Evolutionary conservation across 2,797 vertebrate species (phyloP), one percentile per base, ranked within the genome.

Genomic region (Corythornis leucogaster): DNA sequence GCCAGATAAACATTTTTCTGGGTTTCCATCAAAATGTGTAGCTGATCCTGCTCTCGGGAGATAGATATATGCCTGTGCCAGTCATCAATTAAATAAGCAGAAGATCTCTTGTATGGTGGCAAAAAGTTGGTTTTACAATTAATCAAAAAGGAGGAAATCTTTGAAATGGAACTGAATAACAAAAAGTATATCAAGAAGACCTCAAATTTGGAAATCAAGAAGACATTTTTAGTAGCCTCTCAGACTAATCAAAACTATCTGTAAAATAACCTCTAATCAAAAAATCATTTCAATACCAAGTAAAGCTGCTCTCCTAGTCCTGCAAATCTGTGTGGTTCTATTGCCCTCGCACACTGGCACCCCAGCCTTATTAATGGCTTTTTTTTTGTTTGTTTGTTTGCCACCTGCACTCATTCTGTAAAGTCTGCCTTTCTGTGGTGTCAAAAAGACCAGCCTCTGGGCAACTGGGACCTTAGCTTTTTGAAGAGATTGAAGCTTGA

Each of bases 271-370:
- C 26, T 18, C 12, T 62, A 18, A 66, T 48, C 4, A 43, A 2
- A 74, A 68, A 21, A 8, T 28, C 64, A 12, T 17, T 48, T 20
- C 38, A 76, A 33, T 12, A 5, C 15, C 69, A n/a, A 40, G 5
- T 5, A 10, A 24, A 35, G 20, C 13, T n/a, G 3, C 42, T 33
- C 43, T 5, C 28, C 22, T 28, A 26, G 10, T 30, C 40, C 59
- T 75, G 46, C 30, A 71, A 5, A 8, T 11, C 14, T 40, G 3
- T 0, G 1, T 58, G 54, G 6, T 22, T 74, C 30, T 26, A 0
- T 12, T 64, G 35, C 22, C 25, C 19, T 22, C 54, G 15, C 14
- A 45, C 11, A 0, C 10, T 21, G 35, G 17, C n/a, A 21, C 22
- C 6, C 10, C 48, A 35, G 1, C 28, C 33, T 48, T 24, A 48